Conservation (phyloP, 1,140 invertebrate species). For the Cardiocondyla obscurior region DNA sequence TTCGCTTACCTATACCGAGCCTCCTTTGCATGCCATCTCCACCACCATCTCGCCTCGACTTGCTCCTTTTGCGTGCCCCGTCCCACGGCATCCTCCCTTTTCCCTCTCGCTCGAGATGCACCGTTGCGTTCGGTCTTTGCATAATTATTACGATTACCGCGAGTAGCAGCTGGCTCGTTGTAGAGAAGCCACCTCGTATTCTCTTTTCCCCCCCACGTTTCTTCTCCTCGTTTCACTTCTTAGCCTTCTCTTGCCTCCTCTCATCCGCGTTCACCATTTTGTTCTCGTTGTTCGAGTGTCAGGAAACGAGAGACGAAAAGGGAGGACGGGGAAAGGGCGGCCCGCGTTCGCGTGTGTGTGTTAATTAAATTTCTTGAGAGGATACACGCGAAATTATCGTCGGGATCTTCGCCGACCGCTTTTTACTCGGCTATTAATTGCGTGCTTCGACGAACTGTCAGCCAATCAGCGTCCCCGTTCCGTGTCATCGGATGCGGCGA, state of each 20-base stretch:
- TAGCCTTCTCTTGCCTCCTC: conserved; percentile 1
- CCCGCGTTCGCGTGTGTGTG: conserved; percentile 60
- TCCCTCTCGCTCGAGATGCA: conserved; percentile 71
- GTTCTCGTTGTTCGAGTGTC: conserved; percentile 12
- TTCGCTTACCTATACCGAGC: conserved; percentile 82
- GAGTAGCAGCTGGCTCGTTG: conserved; percentile 73
- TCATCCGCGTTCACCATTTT: background rate
- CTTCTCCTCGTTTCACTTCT: background rate
- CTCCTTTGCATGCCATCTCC: conserved; percentile 84
- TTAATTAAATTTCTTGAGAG: conserved; percentile 78
- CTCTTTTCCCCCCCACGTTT: no score
- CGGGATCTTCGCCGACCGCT: background rate
- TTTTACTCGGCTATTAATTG: conserved; percentile 50
- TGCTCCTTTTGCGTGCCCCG: conserved; percentile 77
- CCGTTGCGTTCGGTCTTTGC: conserved; percentile 80
- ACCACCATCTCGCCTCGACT: conserved; percentile 80
- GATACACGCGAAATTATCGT: conserved; percentile 57
- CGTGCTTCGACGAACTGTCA: conserved; percentile 34
- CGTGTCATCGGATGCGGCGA: conserved; percentile 20
- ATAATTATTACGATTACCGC: conserved; percentile 82
- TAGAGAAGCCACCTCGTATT: conserved; percentile 55
- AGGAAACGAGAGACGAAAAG: conserved; percentile 44
- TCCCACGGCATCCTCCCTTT: conserved; percentile 67
- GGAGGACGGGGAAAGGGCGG: conserved; percentile 27
- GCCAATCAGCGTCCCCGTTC: conserved; percentile 30